These are phyloP conservation scores for Alca torda DNA, from an alignment of 2,797 vertebrate genomes.

Conservation along the genomic window DNA sequence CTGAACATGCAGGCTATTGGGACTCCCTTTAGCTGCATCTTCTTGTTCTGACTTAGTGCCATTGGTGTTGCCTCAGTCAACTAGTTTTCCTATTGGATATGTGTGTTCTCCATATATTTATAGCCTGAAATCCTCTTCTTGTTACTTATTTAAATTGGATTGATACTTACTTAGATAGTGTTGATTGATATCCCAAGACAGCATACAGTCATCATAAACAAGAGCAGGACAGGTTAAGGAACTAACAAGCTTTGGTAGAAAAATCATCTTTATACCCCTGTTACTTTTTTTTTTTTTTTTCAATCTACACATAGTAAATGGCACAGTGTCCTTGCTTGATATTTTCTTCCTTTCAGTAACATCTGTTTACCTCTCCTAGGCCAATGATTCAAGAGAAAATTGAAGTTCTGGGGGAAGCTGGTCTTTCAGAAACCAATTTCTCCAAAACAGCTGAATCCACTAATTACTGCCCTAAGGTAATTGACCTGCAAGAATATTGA, in stretches of 20 bases:
- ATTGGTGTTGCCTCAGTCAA: not conserved
- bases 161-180: not conserved
- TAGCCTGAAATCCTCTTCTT: not conserved
- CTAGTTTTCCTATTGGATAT: not conserved
- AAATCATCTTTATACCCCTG: not conserved
- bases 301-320: not conserved
- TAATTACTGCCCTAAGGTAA: slow-evolving; percentile 85
- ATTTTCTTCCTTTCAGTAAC: not conserved
- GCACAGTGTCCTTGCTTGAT: not conserved
- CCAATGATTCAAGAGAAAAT: slow-evolving; percentile 96
- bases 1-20: not conserved
- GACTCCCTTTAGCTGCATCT: not conserved
- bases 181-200: not conserved
- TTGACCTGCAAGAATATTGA: not conserved
- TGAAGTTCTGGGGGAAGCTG: slow-evolving; percentile 91
- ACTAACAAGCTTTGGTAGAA: not conserved
- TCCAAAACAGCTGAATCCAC: slow-evolving; percentile 84
- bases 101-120: not conserved
- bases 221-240: not conserved
- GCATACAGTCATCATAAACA: not conserved
- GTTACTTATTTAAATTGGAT: not conserved
- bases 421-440: slow-evolving; percentile 90
- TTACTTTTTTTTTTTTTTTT: not conserved
- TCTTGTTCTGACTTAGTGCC: not conserved
- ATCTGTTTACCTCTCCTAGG: slow-evolving; percentile 73